Percentiles rank a stretch among this genome's conserved stretches.
Evolutionary conservation across 2,888 invertebrate genomes (phyloP).

Genomic region (Pyrrhia umbra): DNA sequence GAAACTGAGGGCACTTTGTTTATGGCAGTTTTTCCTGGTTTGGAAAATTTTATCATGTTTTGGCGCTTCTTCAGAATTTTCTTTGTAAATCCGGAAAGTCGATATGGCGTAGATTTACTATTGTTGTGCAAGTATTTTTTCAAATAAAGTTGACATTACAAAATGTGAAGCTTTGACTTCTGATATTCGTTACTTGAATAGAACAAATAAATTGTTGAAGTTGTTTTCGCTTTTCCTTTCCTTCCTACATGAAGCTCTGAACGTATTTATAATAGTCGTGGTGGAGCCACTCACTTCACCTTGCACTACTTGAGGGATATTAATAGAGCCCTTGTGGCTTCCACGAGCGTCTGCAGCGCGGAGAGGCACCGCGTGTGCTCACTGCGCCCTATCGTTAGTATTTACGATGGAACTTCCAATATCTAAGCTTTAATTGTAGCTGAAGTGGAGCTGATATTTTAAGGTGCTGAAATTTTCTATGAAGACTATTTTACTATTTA

Average conservation of each 20-base stretch:
- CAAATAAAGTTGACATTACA: too few species aligned
- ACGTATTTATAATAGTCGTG: conserved; percentile 32
- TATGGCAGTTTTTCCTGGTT: conserved; percentile 1
- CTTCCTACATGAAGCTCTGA: conserved; percentile 35
- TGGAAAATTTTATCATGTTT: not conserved
- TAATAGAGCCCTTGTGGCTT: conserved; percentile 51
- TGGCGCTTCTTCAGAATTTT: not conserved
- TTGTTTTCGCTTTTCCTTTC: conserved; percentile 29
- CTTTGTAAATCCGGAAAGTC: not conserved
- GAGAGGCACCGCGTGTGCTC: conserved; percentile 11
- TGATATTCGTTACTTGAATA: not conserved
- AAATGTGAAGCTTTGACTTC: too few species aligned
- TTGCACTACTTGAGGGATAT: conserved; percentile 56
- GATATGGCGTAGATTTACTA: too few species aligned
- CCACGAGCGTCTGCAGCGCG: conserved; percentile 8
- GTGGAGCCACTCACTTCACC: conserved; percentile 44
- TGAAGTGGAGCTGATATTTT: not conserved
- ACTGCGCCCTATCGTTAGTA: conserved; percentile 7
- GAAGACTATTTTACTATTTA: too few species aligned
- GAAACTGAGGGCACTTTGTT: conserved; percentile 20
- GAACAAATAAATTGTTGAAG: not conserved
- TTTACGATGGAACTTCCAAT: not conserved
- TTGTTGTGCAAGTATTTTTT: too few species aligned
- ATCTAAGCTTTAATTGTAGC: not conserved
- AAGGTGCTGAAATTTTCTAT: not conserved